These are phyloP conservation scores for Lepus townsendii DNA, from an alignment of 2,797 vertebrate species.

Conservation along the genomic window DNA sequence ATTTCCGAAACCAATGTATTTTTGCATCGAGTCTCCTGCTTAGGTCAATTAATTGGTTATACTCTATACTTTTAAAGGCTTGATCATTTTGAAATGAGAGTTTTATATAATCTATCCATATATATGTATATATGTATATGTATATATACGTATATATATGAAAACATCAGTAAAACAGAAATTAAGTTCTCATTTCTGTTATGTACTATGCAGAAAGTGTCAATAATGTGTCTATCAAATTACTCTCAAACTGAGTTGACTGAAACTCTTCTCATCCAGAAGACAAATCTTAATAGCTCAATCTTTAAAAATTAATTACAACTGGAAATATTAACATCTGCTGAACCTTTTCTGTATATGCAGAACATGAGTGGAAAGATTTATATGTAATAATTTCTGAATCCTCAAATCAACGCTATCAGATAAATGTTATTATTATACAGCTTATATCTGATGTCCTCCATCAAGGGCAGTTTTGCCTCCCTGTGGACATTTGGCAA, in stretches of 20 bases:
- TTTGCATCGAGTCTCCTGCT: background rate
- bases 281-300: background rate
- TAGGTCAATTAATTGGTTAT: background rate
- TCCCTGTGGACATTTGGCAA: background rate
- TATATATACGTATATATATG: background rate
- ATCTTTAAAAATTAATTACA: background rate
- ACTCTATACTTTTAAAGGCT: background rate
- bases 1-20: background rate
- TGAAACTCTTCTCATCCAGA: background rate
- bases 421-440: background rate
- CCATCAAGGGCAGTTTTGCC: background rate
- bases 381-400: background rate
- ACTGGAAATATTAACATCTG: background rate
- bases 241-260: background rate
- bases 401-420: background rate
- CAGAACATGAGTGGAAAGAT: background rate
- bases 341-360: background rate
- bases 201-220: background rate
- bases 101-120: background rate
- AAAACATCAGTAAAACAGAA: background rate
- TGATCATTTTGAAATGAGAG: background rate
- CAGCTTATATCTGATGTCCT: background rate
- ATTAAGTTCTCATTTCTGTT: background rate
- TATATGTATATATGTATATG: no score
- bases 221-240: background rate